A percentile compares a stretch with the other conserved stretches of the same genome.
phyloP scores from a whole-genome alignment of 2,113 vertebrate species.

The Cyanoderma ruficeps region DNA sequence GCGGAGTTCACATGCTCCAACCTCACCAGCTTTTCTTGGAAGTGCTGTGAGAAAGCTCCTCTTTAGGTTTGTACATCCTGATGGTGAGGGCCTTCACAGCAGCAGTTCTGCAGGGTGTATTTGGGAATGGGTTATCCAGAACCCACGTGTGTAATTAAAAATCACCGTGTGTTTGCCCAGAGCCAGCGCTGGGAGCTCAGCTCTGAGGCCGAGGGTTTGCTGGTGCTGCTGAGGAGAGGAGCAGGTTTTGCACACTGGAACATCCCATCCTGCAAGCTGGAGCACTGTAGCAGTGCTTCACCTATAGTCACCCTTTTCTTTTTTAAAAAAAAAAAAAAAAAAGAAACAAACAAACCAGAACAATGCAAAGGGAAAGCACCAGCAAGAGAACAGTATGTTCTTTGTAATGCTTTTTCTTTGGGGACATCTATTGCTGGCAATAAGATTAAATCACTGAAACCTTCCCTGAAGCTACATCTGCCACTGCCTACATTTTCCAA shows the following conservation, averaged over 20 bases:
- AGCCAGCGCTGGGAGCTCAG: background rate
- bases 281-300: background rate
- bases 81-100: background rate
- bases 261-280: background rate
- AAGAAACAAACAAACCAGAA: background rate
- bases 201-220: background rate
- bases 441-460: constrained; percentile 67
- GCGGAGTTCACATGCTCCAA: fast-evolving
- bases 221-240: background rate
- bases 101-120: fast-evolving
- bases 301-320: background rate
- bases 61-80: background rate
- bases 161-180: fast-evolving
- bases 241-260: background rate
- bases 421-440: constrained; percentile 60
- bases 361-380: constrained; percentile 57
- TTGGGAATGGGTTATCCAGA: background rate
- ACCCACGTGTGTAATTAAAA: fast-evolving
- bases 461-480: constrained; percentile 70
- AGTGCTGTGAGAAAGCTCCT: background rate
- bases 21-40: background rate
- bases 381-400: constrained; percentile 62
- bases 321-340: background rate
- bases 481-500: constrained; percentile 68
- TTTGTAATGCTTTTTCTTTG: constrained; percentile 61